Base-by-base conservation (phyloP, 2,888 invertebrate species). In the Drosophila anomalata region DNA sequence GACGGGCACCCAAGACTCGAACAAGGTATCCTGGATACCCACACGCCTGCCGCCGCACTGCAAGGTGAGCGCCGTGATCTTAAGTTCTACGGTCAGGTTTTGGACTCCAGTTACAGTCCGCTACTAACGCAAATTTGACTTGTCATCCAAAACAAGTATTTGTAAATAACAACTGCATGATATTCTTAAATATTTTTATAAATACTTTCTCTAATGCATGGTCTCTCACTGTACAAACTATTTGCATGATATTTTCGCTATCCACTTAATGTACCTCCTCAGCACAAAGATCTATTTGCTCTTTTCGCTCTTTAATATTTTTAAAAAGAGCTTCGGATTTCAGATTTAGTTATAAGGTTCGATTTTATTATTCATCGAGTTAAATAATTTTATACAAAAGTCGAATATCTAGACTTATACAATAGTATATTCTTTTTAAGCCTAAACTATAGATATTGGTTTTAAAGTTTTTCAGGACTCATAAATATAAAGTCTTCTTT, bases 21-120 rank as follows among this genome's bases (percentile, higher is more conserved):
- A 98, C 87, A 97, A 98, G 92, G 95, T 99, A 33, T 97, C 98
- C 0, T 99, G 99, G 99, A 92, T 99, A 79, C 99, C 99, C 0
- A 97, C 97, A 0, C 93, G 97, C 73, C 92, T 99, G 33, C 99
- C 99, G 0, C 93, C 94, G 1, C 93, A 97, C 92, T 98, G 97
- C 90, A 98, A 98, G 94, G 96, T 97, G 91, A 90, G 90, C 36
- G 90, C 36, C 36, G 36, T 36, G 36, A 36, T 36, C 36, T 36
- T 36, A 36, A 36, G 36, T 36, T 36, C 36, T 36, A 14, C 14
- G n/a, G 14, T 36, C 36, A 36, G 36, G 36, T 36, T 36, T 59
- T 58, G 62, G 48, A 26, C 46, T 17, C 54, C 42, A 36, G 17
- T 48, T n/a, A 14, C 33, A 20, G 47, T 33, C 20, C 39, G n/a